Percentiles rank a stretch among this genome's conserved stretches.
Conservation (phyloP, 1,140 invertebrate genomes). For the Drosophila willistoni region DNA sequence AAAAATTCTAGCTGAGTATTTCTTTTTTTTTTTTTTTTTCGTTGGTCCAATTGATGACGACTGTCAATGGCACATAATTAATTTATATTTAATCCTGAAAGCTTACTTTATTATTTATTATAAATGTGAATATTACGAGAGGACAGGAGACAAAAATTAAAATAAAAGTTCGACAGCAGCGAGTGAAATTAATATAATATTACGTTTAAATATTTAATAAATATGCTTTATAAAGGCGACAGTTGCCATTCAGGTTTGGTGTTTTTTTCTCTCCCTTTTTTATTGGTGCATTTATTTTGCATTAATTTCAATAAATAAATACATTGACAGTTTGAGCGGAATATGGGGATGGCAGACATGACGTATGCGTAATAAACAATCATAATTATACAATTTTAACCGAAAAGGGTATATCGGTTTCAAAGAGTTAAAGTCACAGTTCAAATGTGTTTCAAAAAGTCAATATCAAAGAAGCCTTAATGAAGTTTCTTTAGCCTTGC, state of each 20-base stretch:
- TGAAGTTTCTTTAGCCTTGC: no score
- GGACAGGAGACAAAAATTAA: not conserved
- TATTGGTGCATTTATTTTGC: constrained; percentile 18
- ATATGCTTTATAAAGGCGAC: constrained; percentile 53
- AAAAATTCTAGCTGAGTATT: not conserved
- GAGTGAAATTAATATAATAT: constrained; percentile 19
- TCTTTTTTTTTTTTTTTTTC: constrained; percentile 1
- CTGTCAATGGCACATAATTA: constrained; percentile 62
- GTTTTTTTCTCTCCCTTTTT: constrained; percentile 15
- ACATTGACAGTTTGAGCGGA: constrained; percentile 1
- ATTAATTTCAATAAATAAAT: constrained; percentile 44
- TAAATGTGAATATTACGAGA: not conserved
- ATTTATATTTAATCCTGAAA: constrained; percentile 51
- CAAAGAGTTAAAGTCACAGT: no score
- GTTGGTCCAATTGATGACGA: constrained; percentile 33
- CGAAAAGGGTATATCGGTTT: not conserved
- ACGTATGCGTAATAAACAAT: constrained; percentile 51
- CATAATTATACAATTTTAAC: constrained; percentile 31
- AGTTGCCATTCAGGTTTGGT: constrained; percentile 36
- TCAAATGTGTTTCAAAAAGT: no score
- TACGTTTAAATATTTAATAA: constrained; percentile 62
- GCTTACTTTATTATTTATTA: constrained; percentile 52
- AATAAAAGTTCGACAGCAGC: not conserved
- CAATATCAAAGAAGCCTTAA: no score
- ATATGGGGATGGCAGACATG: not conserved